Percentiles rank a stretch among this genome's conserved stretches.
Conservation (phyloP, 23 tunicate species). For the Phallusia fumigata region DNA sequence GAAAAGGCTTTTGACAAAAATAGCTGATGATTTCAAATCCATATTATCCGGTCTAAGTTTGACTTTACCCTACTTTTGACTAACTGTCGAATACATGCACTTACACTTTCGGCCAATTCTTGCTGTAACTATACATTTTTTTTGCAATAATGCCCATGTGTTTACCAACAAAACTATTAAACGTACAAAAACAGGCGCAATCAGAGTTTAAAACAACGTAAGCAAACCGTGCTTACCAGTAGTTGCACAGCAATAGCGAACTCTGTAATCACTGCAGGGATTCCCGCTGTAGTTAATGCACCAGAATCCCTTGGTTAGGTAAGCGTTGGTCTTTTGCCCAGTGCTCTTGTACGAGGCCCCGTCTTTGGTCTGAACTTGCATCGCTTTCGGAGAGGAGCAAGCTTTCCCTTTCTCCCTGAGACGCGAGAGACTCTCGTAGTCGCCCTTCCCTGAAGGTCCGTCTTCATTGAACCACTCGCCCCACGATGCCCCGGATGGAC, state of each 20-base stretch:
- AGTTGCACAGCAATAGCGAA: slow-evolving; percentile 16
- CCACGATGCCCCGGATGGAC: slow-evolving; percentile 15
- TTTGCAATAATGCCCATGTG: too few relatives aligned
- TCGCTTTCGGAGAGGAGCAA: slow-evolving; percentile 25
- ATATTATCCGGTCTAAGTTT: too few relatives aligned
- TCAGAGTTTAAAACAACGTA: too few relatives aligned
- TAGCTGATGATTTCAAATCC: too few relatives aligned
- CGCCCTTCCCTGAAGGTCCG: slow-evolving; percentile 21
- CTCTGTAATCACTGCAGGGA: slow-evolving; percentile 20
- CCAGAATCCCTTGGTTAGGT: background rate
- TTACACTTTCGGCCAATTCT: too few relatives aligned
- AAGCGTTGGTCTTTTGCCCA: background rate
- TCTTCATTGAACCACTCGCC: slow-evolving; percentile 34
- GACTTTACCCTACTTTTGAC: too few relatives aligned
- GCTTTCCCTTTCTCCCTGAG: slow-evolving; percentile 12
- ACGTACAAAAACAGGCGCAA: background rate
- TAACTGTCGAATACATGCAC: too few relatives aligned
- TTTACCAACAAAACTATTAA: too few relatives aligned
- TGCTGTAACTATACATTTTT: too few relatives aligned
- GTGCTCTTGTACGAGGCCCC: slow-evolving; percentile 14
- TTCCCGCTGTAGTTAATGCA: slow-evolving; percentile 21
- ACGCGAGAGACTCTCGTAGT: slow-evolving; percentile 22
- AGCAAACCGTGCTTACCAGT: background rate
- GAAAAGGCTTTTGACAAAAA: too few relatives aligned
- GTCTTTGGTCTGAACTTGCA: slow-evolving; percentile 16